Percentiles rank a stretch among this genome's conserved stretches.
These are phyloP conservation scores for Silvanus unidentatus DNA, from an alignment of 2,888 invertebrate genomes.

Conservation along the genomic window DNA sequence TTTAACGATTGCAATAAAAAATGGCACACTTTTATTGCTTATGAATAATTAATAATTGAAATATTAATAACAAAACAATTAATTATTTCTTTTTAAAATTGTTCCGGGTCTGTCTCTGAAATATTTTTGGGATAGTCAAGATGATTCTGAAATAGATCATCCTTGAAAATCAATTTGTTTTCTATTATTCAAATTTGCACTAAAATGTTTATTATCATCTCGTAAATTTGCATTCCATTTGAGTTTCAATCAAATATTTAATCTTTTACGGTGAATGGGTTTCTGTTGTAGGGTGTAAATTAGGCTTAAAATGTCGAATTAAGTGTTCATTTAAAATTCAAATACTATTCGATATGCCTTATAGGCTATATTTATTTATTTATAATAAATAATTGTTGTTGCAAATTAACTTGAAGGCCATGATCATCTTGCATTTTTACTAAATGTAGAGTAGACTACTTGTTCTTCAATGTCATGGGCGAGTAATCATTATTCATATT, in stretches of 20 bases:
- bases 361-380: neutral
- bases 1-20: no score
- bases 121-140: constrained; percentile 7
- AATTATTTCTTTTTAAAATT: neutral
- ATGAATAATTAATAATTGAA: no score
- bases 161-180: constrained; percentile 4
- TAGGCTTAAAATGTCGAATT: no score
- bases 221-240: neutral
- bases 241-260: neutral
- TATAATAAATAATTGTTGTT: neutral
- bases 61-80: neutral
- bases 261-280: no score
- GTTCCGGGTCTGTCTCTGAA: neutral
- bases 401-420: neutral
- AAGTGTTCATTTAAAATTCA: no score
- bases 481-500: no score
- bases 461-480: neutral
- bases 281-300: no score
- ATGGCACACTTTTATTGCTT: no score
- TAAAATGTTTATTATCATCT: neutral
- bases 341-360: no score
- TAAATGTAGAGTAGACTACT: no score
- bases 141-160: constrained; percentile 5
- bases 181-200: no score
- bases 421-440: neutral